These are phyloP conservation scores for Neoaliturus tenellus DNA, from an alignment of 2,888 invertebrate species.

Conservation along the genomic window DNA sequence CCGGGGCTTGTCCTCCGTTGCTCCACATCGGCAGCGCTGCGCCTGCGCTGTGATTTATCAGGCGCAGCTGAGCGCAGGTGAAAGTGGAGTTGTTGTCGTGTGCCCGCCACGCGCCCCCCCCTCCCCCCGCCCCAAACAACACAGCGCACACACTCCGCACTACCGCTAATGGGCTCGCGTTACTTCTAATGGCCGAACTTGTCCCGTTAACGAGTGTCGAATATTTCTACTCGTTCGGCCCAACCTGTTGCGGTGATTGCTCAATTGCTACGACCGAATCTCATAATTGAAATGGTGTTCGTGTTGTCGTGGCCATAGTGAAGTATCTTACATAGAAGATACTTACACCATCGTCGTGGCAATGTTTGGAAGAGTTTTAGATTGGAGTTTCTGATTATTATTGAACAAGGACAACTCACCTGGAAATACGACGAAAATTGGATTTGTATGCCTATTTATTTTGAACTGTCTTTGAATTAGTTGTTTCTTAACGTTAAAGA, in stretches of 20 bases:
- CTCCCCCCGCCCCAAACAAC: neutral
- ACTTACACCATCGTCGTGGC: too few species aligned
- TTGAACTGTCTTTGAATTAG: too few species aligned
- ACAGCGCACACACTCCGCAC: neutral
- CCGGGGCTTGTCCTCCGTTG: constrained; percentile 2
- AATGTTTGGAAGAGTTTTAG: too few species aligned
- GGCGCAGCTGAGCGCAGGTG: constrained; percentile 5
- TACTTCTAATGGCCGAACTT: neutral
- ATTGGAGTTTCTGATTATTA: too few species aligned
- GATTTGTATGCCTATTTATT: too few species aligned
- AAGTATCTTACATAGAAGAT: too few species aligned
- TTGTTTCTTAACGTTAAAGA: too few species aligned
- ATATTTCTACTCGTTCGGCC: neutral
- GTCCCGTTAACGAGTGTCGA: constrained; percentile 13
- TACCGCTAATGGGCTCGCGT: too few species aligned
- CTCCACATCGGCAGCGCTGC: neutral
- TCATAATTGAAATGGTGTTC: constrained; percentile 21
- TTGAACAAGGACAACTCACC: too few species aligned
- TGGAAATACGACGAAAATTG: too few species aligned
- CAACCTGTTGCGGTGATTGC: neutral
- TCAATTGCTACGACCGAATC: neutral
- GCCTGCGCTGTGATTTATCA: neutral
- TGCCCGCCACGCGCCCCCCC: constrained; percentile 34
- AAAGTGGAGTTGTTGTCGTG: constrained; percentile 38
- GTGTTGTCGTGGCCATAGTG: too few species aligned